phyloP scores from a whole-genome alignment of 2,797 vertebrate genomes.

The Rhynchonycteris naso region DNA sequence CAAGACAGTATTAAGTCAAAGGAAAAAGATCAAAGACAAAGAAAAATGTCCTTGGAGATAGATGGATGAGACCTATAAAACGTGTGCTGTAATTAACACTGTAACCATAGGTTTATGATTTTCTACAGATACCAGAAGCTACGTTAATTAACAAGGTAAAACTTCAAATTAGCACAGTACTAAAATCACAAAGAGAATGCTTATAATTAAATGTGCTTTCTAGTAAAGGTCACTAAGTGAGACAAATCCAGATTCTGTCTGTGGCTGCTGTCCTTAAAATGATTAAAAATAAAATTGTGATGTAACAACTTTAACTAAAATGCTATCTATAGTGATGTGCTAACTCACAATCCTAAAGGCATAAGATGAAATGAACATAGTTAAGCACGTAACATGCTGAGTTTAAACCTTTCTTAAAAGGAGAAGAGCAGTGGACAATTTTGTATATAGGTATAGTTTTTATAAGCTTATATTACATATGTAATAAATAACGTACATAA shows the following conservation, averaged over 20 bases:
- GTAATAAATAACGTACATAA: neutral
- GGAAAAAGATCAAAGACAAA: slow-evolving; percentile 38
- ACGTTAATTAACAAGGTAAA: slow-evolving; percentile 63
- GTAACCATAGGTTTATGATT: slow-evolving; percentile 25
- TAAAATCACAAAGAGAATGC: slow-evolving; percentile 56
- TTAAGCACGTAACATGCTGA: neutral
- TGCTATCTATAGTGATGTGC: neutral
- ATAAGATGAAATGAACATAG: neutral
- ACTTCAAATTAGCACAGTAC: slow-evolving; percentile 68
- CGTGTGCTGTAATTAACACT: slow-evolving; percentile 70
- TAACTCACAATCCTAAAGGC: neutral
- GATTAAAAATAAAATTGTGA: neutral
- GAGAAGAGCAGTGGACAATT: neutral
- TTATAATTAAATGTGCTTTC: slow-evolving; percentile 66
- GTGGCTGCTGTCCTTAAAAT: neutral
- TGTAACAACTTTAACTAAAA: neutral
- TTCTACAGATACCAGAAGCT: slow-evolving; percentile 39
- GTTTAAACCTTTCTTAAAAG: neutral
- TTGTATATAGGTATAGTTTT: neutral
- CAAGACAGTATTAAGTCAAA: slow-evolving; percentile 64
- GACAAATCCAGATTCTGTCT: slow-evolving; percentile 2
- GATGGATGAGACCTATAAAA: slow-evolving; percentile 20
- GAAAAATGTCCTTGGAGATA: slow-evolving; percentile 35
- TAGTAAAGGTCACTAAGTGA: slow-evolving; percentile 34
- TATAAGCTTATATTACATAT: neutral